phyloP scores from a whole-genome alignment of 2,113 vertebrate species.

The Hippocampus guttulatus region DNA sequence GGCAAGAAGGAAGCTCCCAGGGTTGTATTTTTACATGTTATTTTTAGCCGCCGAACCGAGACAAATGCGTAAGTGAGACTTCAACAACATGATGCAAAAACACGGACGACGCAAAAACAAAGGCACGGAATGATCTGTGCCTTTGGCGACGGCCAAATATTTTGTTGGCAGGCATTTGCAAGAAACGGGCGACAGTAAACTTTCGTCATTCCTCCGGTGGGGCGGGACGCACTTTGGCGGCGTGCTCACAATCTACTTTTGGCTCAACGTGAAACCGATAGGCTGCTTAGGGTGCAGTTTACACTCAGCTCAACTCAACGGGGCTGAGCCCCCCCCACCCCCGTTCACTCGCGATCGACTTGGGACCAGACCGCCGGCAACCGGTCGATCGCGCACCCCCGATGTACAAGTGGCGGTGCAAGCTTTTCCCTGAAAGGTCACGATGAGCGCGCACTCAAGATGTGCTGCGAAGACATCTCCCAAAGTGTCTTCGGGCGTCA shows the following conservation, averaged over 20 bases:
- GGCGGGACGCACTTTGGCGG: too few species aligned
- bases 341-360: too few species aligned
- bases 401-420: background rate
- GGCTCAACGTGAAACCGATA: too few species aligned
- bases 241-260: background rate
- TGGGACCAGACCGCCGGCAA: too few species aligned
- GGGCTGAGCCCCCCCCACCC: too few species aligned
- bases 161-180: constrained; percentile 28
- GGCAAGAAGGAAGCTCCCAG: constrained; percentile 34
- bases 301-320: too few species aligned
- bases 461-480: background rate
- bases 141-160: constrained; percentile 22
- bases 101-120: constrained; percentile 44
- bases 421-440: constrained; percentile 1
- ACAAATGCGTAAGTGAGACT: constrained; percentile 48
- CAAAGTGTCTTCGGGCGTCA: constrained; percentile 13
- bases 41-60: constrained; percentile 31
- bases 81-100: constrained; percentile 45
- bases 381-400: too few species aligned
- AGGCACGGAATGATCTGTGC: constrained; percentile 2
- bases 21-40: constrained; percentile 38
- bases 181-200: constrained; percentile 29
- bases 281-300: too few species aligned
- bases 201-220: background rate
- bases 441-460: constrained; percentile 2